These are phyloP conservation scores for Serranus cabrilla DNA, from an alignment of 2,797 vertebrate genomes.

Conservation along the genomic window DNA sequence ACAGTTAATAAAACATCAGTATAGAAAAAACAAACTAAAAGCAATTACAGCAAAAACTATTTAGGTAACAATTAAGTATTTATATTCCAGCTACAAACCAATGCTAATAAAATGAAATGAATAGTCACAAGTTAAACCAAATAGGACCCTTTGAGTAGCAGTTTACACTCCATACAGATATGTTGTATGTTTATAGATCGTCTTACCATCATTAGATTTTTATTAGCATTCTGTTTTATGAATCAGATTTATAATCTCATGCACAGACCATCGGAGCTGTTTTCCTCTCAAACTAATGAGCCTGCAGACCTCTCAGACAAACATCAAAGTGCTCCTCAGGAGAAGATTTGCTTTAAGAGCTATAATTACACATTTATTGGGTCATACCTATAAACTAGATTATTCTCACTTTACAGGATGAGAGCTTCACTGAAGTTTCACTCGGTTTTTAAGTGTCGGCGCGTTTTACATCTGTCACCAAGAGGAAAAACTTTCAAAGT, in stretches of 20 bases:
- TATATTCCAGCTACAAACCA: no score
- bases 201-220: no score
- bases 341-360: conserved; percentile 25
- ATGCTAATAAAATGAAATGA: no score
- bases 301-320: conserved; percentile 16
- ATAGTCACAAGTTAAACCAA: neutral
- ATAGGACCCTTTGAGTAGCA: neutral
- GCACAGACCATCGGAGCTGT: conserved; percentile 2
- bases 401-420: conserved; percentile 11
- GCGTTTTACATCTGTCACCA: conserved; percentile 21
- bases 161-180: neutral
- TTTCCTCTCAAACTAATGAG: conserved; percentile 27
- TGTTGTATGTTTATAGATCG: neutral
- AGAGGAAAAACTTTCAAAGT: conserved; percentile 19
- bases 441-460: conserved; percentile 2
- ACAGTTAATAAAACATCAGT: no score
- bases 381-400: conserved; percentile 12
- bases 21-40: no score
- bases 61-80: no score
- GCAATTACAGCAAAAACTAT: no score
- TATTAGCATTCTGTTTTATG: neutral
- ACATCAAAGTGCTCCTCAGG: conserved; percentile 33
- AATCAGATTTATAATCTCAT: neutral
- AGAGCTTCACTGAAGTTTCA: conserved; percentile 10
- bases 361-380: conserved; percentile 25